Conservation (phyloP, 2,888 invertebrate species). For the Trachelus iudaicus region DNA sequence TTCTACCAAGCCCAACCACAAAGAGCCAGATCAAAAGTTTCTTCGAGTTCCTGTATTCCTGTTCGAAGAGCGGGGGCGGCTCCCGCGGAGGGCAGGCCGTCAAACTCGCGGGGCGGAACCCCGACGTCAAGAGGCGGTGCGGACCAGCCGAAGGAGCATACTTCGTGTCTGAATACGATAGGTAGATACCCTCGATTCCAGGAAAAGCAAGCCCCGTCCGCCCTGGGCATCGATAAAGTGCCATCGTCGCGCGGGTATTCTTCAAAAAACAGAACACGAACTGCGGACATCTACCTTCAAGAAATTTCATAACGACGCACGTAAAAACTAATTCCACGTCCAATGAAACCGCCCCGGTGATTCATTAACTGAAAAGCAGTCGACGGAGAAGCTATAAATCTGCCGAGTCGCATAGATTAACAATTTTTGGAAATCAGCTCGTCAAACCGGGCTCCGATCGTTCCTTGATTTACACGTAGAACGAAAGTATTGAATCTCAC, state of each 20-base stretch:
- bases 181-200: not conserved
- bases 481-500: not conserved
- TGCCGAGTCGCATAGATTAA: not conserved
- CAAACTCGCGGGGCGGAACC: constrained; percentile 66
- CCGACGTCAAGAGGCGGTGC: constrained; percentile 63
- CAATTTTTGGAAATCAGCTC: not conserved
- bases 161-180: not conserved
- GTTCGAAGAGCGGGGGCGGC: constrained; percentile 65
- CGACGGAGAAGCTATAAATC: not conserved
- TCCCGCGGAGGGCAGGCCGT: constrained; percentile 66
- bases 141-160: constrained; percentile 47
- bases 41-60: constrained; percentile 60
- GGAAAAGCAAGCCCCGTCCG: not conserved
- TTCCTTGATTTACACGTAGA: not conserved
- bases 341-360: not conserved
- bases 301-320: not conserved
- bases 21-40: constrained; percentile 28
- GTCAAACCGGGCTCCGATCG: not conserved
- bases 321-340: not conserved
- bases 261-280: not conserved
- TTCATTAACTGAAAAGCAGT: not conserved
- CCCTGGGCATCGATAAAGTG: not conserved
- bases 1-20: constrained; percentile 20
- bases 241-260: not conserved
- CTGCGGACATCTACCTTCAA: not conserved